Evolutionary conservation across 2,888 invertebrate species (phyloP).

Genomic region (Scelioninae gen. 2): DNA sequence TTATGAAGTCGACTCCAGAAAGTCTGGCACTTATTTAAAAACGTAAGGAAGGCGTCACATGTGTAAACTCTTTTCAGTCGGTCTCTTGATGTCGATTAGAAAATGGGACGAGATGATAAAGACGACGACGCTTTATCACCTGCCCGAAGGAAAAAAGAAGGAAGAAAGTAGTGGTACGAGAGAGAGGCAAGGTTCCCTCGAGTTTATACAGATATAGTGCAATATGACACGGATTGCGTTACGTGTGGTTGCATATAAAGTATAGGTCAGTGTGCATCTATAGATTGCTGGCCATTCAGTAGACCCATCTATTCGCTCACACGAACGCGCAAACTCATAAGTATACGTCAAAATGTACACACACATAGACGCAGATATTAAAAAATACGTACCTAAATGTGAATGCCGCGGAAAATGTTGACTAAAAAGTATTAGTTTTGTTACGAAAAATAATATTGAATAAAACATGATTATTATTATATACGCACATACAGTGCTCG

Average conservation of each 20-base stretch:
- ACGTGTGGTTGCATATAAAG: constrained; percentile 37
- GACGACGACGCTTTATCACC: constrained; percentile 41
- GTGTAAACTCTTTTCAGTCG: constrained; percentile 28
- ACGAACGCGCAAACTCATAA: not conserved
- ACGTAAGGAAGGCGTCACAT: constrained; percentile 17
- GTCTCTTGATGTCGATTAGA: constrained; percentile 38
- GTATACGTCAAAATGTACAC: not conserved
- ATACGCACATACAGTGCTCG: no score
- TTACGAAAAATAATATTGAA: no score
- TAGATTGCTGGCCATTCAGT: constrained; percentile 24
- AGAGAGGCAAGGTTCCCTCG: constrained; percentile 13
- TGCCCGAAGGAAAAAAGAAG: constrained; percentile 31
- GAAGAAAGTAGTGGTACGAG: not conserved
- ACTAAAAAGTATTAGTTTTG: no score
- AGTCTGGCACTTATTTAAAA: constrained; percentile 31
- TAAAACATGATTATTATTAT: no score
- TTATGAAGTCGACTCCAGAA: constrained; percentile 34
- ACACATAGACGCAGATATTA: not conserved
- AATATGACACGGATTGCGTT: constrained; percentile 44
- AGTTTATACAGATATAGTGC: constrained; percentile 37
- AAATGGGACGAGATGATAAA: constrained; percentile 32
- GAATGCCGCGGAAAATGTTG: no score
- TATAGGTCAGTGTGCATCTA: constrained; percentile 22
- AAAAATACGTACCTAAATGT: no score
- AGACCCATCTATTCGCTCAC: constrained; percentile 8